Percentiles rank a stretch among this genome's conserved stretches.
phyloP scores from a whole-genome alignment of 2,888 invertebrate species.

The Limnephilus lunatus region DNA sequence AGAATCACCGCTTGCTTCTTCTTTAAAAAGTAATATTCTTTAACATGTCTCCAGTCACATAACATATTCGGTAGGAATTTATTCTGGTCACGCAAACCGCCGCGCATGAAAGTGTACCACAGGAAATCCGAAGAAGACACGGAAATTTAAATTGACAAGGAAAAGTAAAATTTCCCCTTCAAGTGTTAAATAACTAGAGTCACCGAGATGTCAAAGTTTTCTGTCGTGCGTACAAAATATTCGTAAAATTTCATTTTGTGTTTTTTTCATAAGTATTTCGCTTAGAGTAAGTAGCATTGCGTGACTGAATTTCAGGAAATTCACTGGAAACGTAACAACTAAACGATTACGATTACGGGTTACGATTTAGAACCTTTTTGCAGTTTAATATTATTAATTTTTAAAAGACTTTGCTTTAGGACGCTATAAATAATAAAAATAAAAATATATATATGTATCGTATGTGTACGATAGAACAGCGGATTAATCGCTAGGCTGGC shows the following conservation, averaged over 20 bases:
- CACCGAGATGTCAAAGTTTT: constrained; percentile 35
- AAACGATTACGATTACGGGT: too few relatives aligned
- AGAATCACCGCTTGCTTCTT: background rate
- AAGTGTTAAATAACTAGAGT: constrained; percentile 35
- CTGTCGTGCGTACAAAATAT: constrained; percentile 34
- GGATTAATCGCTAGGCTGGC: background rate
- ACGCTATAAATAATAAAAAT: background rate
- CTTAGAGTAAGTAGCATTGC: background rate
- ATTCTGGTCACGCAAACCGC: constrained; percentile 21
- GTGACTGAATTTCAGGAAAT: background rate
- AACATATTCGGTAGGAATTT: background rate
- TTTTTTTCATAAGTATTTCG: constrained; percentile 7
- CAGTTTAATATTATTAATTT: background rate
- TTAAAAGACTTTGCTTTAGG: background rate
- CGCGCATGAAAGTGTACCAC: constrained; percentile 36
- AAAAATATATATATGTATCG: too few relatives aligned
- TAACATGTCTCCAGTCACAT: background rate
- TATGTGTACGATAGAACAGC: background rate
- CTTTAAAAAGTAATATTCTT: constrained; percentile 2
- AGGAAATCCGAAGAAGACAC: constrained; percentile 30
- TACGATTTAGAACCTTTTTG: background rate
- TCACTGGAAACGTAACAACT: background rate
- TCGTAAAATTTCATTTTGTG: background rate
- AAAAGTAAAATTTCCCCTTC: constrained; percentile 24
- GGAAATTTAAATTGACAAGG: constrained; percentile 41